phyloP scores from a whole-genome alignment of 2,888 invertebrate genomes.

The Diachrysia chrysitis region DNA sequence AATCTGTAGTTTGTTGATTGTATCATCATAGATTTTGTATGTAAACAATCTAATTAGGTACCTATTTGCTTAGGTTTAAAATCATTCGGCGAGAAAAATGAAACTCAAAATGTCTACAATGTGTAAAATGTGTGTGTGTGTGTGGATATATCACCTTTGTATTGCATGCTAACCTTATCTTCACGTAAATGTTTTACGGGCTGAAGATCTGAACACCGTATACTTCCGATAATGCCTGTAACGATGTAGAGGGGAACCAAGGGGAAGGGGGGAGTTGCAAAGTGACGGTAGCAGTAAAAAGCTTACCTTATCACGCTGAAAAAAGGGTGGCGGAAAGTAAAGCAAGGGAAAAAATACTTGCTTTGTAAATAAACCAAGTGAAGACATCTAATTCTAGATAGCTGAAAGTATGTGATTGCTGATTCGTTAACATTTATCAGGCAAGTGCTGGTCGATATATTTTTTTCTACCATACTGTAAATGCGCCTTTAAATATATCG shows the following conservation, averaged over 20 bases:
- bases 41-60: too few species aligned
- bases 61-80: too few species aligned
- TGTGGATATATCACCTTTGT: too few species aligned
- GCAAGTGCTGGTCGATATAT: too few species aligned
- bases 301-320: conserved; percentile 15
- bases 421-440: neutral
- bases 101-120: too few species aligned
- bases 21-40: too few species aligned
- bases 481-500: too few species aligned
- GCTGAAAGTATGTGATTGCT: neutral
- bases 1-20: too few species aligned
- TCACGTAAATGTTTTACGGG: conserved; percentile 27
- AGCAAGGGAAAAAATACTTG: neutral
- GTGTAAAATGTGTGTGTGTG: too few species aligned
- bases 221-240: conserved; percentile 36
- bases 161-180: conserved; percentile 15
- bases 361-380: neutral
- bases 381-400: neutral
- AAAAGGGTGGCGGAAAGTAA: neutral
- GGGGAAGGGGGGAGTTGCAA: neutral
- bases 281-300: neutral
- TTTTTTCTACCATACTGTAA: neutral
- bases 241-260: conserved; percentile 27
- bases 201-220: conserved; percentile 31
- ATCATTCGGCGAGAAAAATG: too few species aligned